These are phyloP conservation scores for Nothocercus julius DNA, from an alignment of 2,113 vertebrate species.

Conservation along the genomic window DNA sequence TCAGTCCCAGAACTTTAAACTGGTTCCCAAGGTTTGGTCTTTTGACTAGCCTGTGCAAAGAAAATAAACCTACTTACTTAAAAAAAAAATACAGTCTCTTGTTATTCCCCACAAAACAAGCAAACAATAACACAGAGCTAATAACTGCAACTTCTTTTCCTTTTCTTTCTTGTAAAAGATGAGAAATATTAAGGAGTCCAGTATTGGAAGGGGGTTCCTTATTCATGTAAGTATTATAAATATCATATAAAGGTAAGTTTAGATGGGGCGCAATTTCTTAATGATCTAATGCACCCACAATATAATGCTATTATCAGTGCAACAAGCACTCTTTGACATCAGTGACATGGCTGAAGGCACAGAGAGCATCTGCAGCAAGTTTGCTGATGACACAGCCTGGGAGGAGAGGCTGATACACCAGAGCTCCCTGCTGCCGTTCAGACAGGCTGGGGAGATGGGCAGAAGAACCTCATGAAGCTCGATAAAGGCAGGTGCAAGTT, in stretches of 20 bases:
- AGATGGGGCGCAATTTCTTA: too few species aligned
- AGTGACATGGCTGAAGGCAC: too few species aligned
- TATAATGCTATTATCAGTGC: not conserved
- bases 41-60: not conserved
- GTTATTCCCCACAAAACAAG: not conserved
- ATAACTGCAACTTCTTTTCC: not conserved
- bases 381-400: too few species aligned
- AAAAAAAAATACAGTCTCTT: not conserved
- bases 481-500: too few species aligned
- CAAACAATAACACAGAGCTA: not conserved
- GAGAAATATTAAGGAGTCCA: not conserved
- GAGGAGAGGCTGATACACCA: too few species aligned
- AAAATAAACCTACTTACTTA: not conserved
- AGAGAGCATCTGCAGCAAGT: too few species aligned
- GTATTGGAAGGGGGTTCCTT: not conserved
- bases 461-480: too few species aligned
- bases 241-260: too few species aligned
- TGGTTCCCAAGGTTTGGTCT: not conserved
- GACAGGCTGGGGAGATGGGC: too few species aligned
- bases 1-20: not conserved
- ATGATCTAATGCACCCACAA: not conserved
- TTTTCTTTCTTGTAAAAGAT: not conserved
- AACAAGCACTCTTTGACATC: not conserved
- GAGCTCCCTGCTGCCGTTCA: too few species aligned
- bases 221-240: too few species aligned